Evolutionary conservation across 2,113 vertebrate species (phyloP).

Genomic region (Crotalus helleri): DNA sequence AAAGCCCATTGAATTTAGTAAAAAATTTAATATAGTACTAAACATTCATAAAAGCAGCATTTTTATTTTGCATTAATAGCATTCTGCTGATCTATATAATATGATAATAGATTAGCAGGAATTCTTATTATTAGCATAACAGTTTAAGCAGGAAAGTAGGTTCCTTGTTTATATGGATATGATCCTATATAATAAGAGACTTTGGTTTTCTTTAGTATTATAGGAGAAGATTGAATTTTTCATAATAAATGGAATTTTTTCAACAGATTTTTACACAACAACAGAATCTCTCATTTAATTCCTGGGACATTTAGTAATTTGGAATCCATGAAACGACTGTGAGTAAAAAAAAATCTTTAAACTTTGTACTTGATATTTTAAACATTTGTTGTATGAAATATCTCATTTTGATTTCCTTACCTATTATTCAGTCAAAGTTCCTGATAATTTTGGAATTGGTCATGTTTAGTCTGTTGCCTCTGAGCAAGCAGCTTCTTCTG

Average conservation of each 20-base stretch:
- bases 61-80: background rate
- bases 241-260: slow-evolving; percentile 25
- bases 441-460: background rate
- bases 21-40: background rate
- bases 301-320: slow-evolving; percentile 91
- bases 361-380: background rate
- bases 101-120: background rate
- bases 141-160: background rate
- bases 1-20: background rate
- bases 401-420: background rate
- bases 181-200: background rate
- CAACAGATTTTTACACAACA: slow-evolving; percentile 96
- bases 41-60: background rate
- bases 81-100: background rate
- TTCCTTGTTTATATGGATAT: background rate
- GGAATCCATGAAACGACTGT: slow-evolving; percentile 95
- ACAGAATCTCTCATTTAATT: slow-evolving; percentile 90
- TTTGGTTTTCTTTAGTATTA: background rate
- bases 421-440: background rate
- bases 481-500: background rate
- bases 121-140: background rate
- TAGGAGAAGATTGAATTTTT: slow-evolving; percentile 7
- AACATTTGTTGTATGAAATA: slow-evolving; percentile 1
- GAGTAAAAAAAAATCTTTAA: slow-evolving; percentile 67
- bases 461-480: background rate